Evolutionary conservation across 1,140 invertebrate species (phyloP).

Genomic region (Medauroidea extradentata): DNA sequence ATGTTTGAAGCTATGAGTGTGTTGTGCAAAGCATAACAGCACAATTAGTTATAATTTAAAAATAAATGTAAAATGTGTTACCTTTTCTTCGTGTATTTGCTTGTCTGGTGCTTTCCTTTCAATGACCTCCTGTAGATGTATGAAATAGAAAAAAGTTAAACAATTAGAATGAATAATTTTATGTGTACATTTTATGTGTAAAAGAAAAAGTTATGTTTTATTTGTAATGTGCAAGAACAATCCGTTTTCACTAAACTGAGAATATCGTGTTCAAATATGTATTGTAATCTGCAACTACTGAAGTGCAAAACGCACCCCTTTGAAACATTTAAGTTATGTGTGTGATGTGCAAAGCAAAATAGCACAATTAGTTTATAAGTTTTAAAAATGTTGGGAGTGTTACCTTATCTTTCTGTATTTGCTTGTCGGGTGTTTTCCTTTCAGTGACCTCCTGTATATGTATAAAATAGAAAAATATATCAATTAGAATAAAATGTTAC

Average conservation of each 20-base stretch:
- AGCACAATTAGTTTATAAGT: background rate
- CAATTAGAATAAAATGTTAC: background rate
- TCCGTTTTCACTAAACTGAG: no score
- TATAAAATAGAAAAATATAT: background rate
- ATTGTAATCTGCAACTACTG: no score
- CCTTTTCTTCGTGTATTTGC: slow-evolving; percentile 22
- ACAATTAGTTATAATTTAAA: background rate
- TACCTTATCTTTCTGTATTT: slow-evolving; percentile 22
- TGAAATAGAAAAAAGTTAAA: background rate
- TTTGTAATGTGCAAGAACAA: no score
- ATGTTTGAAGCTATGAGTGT: background rate
- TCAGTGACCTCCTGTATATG: slow-evolving; percentile 15
- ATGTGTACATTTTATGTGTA: no score
- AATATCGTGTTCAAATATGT: no score
- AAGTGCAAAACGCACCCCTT: no score
- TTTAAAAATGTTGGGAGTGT: background rate
- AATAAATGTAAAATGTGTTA: slow-evolving; percentile 6
- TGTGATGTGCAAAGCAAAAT: no score
- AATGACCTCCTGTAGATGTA: slow-evolving; percentile 15
- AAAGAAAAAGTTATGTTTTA: no score
- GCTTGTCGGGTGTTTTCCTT: slow-evolving; percentile 16
- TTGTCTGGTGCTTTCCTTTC: slow-evolving; percentile 13
- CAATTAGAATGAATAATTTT: background rate
- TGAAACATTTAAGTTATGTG: background rate
- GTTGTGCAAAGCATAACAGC: no score